phyloP scores from a whole-genome alignment of 1,140 invertebrate species.

The Conopomorpha cramerella region DNA sequence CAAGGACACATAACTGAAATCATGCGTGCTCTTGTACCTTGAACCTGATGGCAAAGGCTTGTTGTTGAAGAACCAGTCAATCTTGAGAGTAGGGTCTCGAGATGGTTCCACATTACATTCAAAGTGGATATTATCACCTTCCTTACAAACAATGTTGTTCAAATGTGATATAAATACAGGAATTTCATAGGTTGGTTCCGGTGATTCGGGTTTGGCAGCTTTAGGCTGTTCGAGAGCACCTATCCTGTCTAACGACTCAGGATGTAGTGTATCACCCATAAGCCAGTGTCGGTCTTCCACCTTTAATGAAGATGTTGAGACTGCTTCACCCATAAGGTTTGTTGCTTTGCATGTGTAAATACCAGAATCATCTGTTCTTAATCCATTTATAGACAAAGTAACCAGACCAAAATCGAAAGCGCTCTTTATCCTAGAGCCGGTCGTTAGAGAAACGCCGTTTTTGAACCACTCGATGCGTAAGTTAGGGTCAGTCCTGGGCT shows the following conservation, averaged over 20 bases:
- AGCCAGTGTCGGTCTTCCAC: slow-evolving; percentile 87
- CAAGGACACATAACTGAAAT: slow-evolving; percentile 86
- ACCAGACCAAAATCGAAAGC: slow-evolving; percentile 95
- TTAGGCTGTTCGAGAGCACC: slow-evolving; percentile 84
- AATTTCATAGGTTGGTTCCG: slow-evolving; percentile 79
- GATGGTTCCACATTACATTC: slow-evolving; percentile 93
- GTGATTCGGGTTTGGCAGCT: slow-evolving; percentile 63
- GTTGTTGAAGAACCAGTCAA: slow-evolving; percentile 90
- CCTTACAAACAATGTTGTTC: slow-evolving; percentile 87
- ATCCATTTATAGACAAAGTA: slow-evolving; percentile 83
- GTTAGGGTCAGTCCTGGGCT: slow-evolving; percentile 95
- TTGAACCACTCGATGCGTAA: slow-evolving; percentile 91
- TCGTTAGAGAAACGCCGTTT: slow-evolving; percentile 84
- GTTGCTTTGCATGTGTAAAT: slow-evolving; percentile 94
- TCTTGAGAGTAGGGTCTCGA: slow-evolving; percentile 91
- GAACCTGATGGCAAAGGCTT: slow-evolving; percentile 79
- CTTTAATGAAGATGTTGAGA: slow-evolving; percentile 88
- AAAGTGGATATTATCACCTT: slow-evolving; percentile 91
- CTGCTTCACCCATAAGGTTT: slow-evolving; percentile 88
- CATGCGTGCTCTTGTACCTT: slow-evolving; percentile 83
- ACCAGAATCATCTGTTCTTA: slow-evolving; percentile 87
- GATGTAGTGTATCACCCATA: slow-evolving; percentile 86
- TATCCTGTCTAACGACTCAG: slow-evolving; percentile 86
- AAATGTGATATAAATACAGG: slow-evolving; percentile 90
- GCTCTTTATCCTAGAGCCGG: slow-evolving; percentile 82